These are phyloP conservation scores for Caenorhabditis wallacei DNA, from an alignment of 2,888 invertebrate genomes.

Conservation along the genomic window DNA sequence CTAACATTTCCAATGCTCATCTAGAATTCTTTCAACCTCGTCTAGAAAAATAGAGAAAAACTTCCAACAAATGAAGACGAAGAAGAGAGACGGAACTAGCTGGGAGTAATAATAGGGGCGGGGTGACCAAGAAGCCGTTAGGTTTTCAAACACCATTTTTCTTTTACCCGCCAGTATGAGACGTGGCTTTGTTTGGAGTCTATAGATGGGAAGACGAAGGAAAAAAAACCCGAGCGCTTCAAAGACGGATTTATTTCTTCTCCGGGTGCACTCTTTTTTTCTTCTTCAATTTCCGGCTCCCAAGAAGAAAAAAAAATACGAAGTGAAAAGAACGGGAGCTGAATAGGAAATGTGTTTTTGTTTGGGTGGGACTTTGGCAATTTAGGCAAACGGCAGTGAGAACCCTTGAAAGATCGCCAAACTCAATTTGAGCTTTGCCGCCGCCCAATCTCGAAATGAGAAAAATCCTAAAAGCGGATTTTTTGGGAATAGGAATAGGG, in stretches of 20 bases:
- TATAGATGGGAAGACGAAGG: background rate
- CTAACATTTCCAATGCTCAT: too few species aligned
- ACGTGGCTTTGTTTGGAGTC: conserved; percentile 36
- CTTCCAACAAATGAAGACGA: conserved; percentile 2
- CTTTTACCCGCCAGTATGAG: conserved; percentile 19
- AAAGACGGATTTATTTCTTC: conserved; percentile 28
- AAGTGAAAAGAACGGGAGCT: conserved; percentile 8
- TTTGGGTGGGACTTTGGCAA: conserved; percentile 5
- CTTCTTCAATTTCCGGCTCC: conserved; percentile 29
- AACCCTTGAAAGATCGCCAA: conserved; percentile 7
- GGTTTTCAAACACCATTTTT: conserved; percentile 21
- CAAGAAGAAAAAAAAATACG: conserved; percentile 10
- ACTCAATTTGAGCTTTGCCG: background rate
- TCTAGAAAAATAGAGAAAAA: background rate
- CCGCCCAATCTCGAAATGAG: background rate
- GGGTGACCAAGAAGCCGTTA: conserved; percentile 21
- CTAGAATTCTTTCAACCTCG: background rate
- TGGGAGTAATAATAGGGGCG: conserved; percentile 23
- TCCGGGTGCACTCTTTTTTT: conserved; percentile 29
- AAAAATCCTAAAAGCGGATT: conserved; percentile 1
- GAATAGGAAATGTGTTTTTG: conserved; percentile 13
- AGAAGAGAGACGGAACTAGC: background rate
- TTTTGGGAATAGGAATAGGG: background rate
- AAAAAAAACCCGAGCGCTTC: conserved; percentile 10
- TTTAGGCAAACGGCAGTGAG: background rate